Percentiles rank a stretch among this genome's conserved stretches.
phyloP scores from a whole-genome alignment of 2,888 invertebrate genomes.

The Ectemnius lituratus region DNA sequence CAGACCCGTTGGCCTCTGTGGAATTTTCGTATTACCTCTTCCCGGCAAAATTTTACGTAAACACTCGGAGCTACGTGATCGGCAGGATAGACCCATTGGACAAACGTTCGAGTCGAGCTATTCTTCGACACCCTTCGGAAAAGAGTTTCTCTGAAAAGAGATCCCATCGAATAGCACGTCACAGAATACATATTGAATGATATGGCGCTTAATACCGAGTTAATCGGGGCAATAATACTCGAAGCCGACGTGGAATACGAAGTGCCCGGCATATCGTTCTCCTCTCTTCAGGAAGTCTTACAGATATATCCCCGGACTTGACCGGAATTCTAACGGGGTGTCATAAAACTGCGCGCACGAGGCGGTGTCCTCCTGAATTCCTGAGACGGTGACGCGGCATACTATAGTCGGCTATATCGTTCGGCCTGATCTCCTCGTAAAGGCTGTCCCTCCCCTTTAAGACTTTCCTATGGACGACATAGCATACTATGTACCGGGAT shows the following conservation, averaged over 20 bases:
- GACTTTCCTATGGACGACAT: conserved; percentile 30
- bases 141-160: neutral
- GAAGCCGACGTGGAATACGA: conserved; percentile 6
- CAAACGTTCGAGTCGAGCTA: neutral
- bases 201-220: neutral
- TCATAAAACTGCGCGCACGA: conserved; percentile 32
- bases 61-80: conserved; percentile 12
- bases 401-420: conserved; percentile 27
- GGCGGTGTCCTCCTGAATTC: conserved; percentile 12
- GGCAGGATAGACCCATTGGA: neutral
- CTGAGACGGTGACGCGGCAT: conserved; percentile 17
- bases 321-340: conserved; percentile 9
- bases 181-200: neutral
- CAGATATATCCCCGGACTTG: conserved; percentile 1
- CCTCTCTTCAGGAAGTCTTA: neutral
- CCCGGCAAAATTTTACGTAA: conserved; percentile 5
- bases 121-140: neutral
- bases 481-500: conserved; percentile 13
- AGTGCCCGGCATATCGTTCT: neutral
- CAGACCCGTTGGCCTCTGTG: neutral
- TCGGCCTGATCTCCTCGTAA: conserved; percentile 39
- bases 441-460: conserved; percentile 22
- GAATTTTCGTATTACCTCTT: neutral
- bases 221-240: neutral
- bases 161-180: neutral